phyloP scores from a whole-genome alignment of 2,797 vertebrate genomes.

The Propithecus perrieri region DNA sequence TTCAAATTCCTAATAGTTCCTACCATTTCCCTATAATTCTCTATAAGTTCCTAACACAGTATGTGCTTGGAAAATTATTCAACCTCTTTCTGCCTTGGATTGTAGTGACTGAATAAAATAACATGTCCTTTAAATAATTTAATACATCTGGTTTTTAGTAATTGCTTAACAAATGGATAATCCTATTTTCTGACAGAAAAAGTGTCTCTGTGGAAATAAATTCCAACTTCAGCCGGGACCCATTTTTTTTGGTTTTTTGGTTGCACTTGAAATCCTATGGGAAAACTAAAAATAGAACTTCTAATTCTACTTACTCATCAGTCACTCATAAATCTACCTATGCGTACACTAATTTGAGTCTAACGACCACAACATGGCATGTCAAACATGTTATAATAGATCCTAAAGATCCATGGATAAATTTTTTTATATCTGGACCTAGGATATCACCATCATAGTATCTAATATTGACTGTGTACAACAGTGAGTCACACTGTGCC shows the following conservation, averaged over 20 bases:
- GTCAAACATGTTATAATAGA: neutral
- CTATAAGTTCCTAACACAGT: neutral
- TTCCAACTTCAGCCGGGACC: neutral
- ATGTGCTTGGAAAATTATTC: neutral
- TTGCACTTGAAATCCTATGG: neutral
- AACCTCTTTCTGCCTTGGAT: neutral
- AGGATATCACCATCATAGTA: neutral
- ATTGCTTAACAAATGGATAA: neutral
- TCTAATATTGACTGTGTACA: neutral
- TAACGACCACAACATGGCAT: neutral
- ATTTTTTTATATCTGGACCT: neutral
- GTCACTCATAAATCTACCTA: neutral
- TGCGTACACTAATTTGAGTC: neutral
- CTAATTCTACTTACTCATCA: slow-evolving; percentile 19
- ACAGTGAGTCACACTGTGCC: neutral
- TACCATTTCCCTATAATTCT: neutral
- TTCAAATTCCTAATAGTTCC: slow-evolving; percentile 20
- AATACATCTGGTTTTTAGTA: neutral
- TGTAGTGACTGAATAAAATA: slow-evolving; percentile 13
- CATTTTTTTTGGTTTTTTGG: neutral
- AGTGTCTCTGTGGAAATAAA: neutral
- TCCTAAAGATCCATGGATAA: neutral
- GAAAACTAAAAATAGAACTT: neutral
- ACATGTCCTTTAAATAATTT: neutral
- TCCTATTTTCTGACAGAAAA: slow-evolving; percentile 22